Percentiles rank a stretch among this genome's conserved stretches.
Evolutionary conservation across 2,888 invertebrate species (phyloP).

Genomic region (Epinotia bilunana): DNA sequence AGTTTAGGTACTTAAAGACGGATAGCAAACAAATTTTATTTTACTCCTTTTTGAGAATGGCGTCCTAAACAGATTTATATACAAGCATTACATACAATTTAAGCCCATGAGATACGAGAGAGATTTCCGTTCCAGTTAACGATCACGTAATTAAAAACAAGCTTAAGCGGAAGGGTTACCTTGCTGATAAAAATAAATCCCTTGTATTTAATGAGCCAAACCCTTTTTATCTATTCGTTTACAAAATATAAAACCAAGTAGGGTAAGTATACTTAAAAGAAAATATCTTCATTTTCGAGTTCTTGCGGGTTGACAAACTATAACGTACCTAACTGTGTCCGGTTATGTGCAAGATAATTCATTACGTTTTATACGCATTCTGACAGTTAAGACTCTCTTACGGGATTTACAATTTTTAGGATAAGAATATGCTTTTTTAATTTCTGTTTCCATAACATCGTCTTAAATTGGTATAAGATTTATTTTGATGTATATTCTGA

Average conservation of each 20-base stretch:
- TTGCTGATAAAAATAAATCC: conserved; percentile 40
- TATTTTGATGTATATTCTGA: conserved; percentile 31
- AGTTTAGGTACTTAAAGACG: not conserved
- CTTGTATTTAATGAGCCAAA: conserved; percentile 40
- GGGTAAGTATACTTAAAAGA: no score
- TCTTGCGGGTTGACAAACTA: no score
- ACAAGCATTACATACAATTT: conserved; percentile 16
- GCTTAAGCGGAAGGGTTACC: conserved; percentile 38
- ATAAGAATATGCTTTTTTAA: no score
- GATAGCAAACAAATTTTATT: not conserved
- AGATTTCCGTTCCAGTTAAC: conserved; percentile 33
- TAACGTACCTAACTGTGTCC: no score
- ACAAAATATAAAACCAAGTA: not conserved
- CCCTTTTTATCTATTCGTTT: conserved; percentile 22
- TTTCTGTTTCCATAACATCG: no score
- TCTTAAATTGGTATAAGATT: not conserved
- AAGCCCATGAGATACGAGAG: conserved; percentile 25
- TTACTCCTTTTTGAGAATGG: not conserved
- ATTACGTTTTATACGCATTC: no score
- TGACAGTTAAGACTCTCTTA: no score
- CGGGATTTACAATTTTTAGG: no score
- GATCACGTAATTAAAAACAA: conserved; percentile 42
- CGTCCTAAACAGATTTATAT: not conserved
- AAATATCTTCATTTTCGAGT: no score
- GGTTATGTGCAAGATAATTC: no score